A percentile compares a stretch with the other conserved stretches of the same genome.
These are phyloP conservation scores for Chymomyza caudatula DNA, from an alignment of 2,888 invertebrate genomes.

Conservation along the genomic window DNA sequence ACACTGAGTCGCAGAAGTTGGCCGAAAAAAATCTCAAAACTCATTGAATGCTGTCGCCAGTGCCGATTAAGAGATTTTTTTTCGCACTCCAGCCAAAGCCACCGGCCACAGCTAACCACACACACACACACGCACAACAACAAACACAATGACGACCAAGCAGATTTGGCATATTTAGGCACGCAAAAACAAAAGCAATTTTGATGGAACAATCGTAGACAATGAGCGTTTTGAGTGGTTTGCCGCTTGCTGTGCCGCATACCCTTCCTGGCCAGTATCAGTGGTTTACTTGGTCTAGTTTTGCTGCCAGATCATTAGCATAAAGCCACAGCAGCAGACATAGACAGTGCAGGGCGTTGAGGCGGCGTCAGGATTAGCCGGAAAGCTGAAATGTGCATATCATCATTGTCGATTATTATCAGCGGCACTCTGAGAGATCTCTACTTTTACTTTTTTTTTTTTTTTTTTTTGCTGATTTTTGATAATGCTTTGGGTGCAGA, in stretches of 20 bases:
- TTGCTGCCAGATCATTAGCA: conserved; percentile 65
- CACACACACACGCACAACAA: not conserved
- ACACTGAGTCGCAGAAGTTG: conserved; percentile 7
- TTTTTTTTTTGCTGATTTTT: conserved; percentile 33
- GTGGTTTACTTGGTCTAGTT: conserved; percentile 56
- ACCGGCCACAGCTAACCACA: conserved; percentile 18
- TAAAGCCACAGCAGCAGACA: conserved; percentile 68
- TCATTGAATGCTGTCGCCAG: conserved; percentile 71
- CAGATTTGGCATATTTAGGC: conserved; percentile 65
- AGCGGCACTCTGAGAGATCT: conserved; percentile 20
- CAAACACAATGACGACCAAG: conserved; percentile 27
- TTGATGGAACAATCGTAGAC: conserved; percentile 65
- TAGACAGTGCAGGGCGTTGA: conserved; percentile 1
- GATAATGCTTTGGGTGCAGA: conserved; percentile 38
- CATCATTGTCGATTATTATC: conserved; percentile 58
- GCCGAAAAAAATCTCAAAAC: conserved; percentile 26
- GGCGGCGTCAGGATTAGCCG: conserved; percentile 46
- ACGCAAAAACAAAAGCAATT: conserved; percentile 28
- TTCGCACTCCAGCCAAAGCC: conserved; percentile 57
- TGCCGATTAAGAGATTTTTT: conserved; percentile 75
- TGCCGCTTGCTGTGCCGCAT: conserved; percentile 33
- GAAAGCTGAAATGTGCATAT: conserved; percentile 60
- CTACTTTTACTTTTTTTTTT: not conserved
- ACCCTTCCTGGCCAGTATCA: not conserved
- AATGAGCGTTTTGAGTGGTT: conserved; percentile 68